phyloP scores from a whole-genome alignment of 23 tunicate species.

The Clavelina lepadiformis region DNA sequence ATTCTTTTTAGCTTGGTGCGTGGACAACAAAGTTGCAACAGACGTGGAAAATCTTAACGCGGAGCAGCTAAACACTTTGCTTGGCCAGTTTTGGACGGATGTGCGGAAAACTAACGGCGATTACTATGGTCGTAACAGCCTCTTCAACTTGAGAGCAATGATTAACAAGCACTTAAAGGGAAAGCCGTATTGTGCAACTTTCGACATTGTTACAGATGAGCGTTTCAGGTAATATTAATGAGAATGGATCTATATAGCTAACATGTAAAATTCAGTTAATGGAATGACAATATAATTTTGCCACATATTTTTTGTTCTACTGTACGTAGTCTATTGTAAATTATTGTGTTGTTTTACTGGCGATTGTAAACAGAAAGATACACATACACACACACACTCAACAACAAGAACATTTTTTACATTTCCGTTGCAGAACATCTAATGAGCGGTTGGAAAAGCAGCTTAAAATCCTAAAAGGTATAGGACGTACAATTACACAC shows the following conservation, averaged over 20 bases:
- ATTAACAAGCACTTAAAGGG: constrained; percentile 96
- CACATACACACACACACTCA: no score
- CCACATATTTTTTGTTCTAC: no score
- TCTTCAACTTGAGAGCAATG: constrained; percentile 96
- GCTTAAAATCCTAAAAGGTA: constrained; percentile 76
- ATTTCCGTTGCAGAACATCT: constrained; percentile 43
- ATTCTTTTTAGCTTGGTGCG: constrained; percentile 79
- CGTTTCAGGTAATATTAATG: constrained; percentile 61
- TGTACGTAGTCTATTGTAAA: no score
- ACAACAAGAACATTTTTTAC: no score
- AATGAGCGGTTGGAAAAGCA: constrained; percentile 86
- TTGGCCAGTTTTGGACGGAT: constrained; percentile 72
- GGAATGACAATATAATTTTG: no score
- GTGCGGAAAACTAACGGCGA: constrained; percentile 91
- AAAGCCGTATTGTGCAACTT: constrained; percentile 68
- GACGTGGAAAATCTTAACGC: constrained; percentile 61
- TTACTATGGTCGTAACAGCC: constrained; percentile 81
- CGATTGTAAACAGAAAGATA: no score
- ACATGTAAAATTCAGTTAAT: no score
- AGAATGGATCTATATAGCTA: no score
- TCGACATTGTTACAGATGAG: constrained; percentile 91
- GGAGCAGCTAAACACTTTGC: constrained; percentile 56
- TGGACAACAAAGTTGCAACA: constrained; percentile 22
- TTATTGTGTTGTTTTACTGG: no score
- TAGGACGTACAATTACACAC: constrained; percentile 85